Evolutionary conservation across 2,888 invertebrate species (phyloP).

Genomic region (Flexamia atlantica): DNA sequence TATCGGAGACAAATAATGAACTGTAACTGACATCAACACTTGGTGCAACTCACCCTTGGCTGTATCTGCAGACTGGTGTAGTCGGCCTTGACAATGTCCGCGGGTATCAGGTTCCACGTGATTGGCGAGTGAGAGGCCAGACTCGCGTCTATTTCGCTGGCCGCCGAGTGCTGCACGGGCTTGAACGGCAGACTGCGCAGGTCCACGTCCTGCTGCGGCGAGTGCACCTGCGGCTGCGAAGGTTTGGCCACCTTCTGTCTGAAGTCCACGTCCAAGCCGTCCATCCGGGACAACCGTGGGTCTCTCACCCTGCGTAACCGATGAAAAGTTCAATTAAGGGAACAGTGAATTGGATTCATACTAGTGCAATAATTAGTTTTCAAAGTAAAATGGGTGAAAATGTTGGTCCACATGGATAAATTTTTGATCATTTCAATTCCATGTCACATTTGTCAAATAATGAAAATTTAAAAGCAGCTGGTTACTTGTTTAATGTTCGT

Average conservation of each 20-base stretch:
- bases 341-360: too few relatives aligned
- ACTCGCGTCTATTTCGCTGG: conserved; percentile 92
- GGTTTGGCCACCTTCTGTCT: conserved; percentile 50
- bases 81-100: conserved; percentile 67
- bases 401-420: too few relatives aligned
- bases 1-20: too few relatives aligned
- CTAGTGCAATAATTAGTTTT: too few relatives aligned
- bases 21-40: too few relatives aligned
- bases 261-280: conserved; percentile 65
- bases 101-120: conserved; percentile 77
- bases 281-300: conserved; percentile 64
- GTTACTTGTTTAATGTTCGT: too few relatives aligned
- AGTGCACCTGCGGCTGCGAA: neutral
- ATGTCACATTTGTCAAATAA: too few relatives aligned
- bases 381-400: too few relatives aligned
- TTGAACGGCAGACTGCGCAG: conserved; percentile 87
- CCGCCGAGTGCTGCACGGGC: conserved; percentile 89
- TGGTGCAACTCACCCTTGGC: conserved; percentile 64
- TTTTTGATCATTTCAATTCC: too few relatives aligned
- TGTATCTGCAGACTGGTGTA: conserved; percentile 66
- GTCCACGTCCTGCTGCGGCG: conserved; percentile 80
- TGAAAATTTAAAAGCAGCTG: too few relatives aligned
- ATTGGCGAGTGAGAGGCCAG: conserved; percentile 88
- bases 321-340: neutral
- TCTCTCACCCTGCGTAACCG: conserved; percentile 64